Conservation (phyloP, 2,113 vertebrate genomes). For the Heterotilapia buettikoferi region DNA sequence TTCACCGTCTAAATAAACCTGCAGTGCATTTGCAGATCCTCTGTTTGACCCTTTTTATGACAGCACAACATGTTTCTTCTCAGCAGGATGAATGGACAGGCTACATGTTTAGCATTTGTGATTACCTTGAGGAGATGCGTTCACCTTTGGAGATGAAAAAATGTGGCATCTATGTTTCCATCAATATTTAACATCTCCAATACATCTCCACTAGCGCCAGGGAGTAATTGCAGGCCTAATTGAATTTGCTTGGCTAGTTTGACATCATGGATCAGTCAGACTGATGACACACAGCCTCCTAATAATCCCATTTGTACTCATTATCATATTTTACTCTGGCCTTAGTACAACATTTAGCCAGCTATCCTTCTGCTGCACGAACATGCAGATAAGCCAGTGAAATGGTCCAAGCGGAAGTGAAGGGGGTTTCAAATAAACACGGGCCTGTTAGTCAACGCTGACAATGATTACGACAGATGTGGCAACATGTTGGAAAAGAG, state of each 20-base stretch:
- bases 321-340: conserved; percentile 71
- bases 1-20: background rate
- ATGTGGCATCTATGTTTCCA: conserved; percentile 71
- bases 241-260: conserved; percentile 79
- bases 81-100: conserved; percentile 14
- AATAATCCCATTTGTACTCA: conserved; percentile 76
- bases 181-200: conserved; percentile 75
- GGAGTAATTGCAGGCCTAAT: conserved; percentile 76
- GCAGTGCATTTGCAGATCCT: background rate
- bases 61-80: background rate
- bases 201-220: conserved; percentile 70
- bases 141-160: conserved; percentile 73
- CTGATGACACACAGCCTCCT: conserved; percentile 72
- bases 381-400: background rate
- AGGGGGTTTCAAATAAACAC: background rate
- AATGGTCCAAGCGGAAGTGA: background rate
- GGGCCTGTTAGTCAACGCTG: background rate
- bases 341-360: conserved; percentile 58
- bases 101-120: conserved; percentile 55
- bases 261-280: conserved; percentile 72
- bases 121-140: conserved; percentile 63
- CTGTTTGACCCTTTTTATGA: background rate
- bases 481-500: background rate
- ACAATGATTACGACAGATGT: background rate
- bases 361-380: background rate